Evolutionary conservation across 2,888 invertebrate species (phyloP), one percentile per base, ranked within the genome.

Genomic region (Melanophora roralis): DNA sequence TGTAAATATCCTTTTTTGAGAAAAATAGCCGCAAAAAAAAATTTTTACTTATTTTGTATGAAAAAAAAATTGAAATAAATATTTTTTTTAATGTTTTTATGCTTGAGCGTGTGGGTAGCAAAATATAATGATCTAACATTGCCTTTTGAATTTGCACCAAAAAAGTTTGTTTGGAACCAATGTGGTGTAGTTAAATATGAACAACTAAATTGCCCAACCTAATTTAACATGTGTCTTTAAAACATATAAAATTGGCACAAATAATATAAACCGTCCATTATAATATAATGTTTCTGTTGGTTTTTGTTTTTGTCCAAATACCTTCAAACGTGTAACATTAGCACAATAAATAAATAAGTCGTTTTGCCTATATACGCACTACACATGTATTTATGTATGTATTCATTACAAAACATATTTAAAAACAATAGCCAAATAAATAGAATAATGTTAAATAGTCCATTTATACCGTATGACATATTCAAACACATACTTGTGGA

Each of bases 381-480:
- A n/a, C n/a, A n/a, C n/a, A n/a, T n/a, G n/a, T n/a, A n/a, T n/a
- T n/a, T n/a, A n/a, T n/a, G n/a, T n/a, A n/a, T n/a, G n/a, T n/a
- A n/a, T n/a, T n/a, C n/a, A n/a, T n/a, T n/a, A n/a, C n/a, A n/a
- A n/a, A n/a, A 53, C 1, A 7, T 40, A 16, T 34, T 21, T n/a
- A 57, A 12, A 45, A 27, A 45, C 43, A 62, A 38, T 53, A 32
- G 43, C 45, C 40, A 6, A 55, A 38, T 47, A 21, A 32, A 40
- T 57, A 69, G 62, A 76, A 76, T 49, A 64, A 27, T 71, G 49
- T 43, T 77, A 71, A 77, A 77, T 57, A 71, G 69, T 64, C 43
- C 76, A 49, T 57, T 55, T 16, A 55, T 14, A 57, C 49, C 67
- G 23, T 59, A 74, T 67, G 57, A 67, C 34, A 59, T 59, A 57